Evolutionary conservation across 2,888 invertebrate genomes (phyloP), one percentile per base, ranked within the genome.

Genomic region (Epinotia demarniana): DNA sequence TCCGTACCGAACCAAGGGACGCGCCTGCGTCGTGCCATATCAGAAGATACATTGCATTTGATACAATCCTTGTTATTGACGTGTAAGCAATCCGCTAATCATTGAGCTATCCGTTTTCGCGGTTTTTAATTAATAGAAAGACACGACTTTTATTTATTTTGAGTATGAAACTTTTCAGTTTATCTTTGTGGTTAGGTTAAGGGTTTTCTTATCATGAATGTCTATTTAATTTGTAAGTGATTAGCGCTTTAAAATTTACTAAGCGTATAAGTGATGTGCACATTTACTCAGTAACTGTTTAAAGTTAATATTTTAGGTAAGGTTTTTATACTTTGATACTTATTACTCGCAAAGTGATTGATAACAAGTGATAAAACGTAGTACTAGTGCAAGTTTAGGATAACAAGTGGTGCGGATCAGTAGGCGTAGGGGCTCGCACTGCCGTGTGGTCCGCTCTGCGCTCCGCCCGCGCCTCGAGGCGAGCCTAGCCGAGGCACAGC

Each of bases 321-420:
- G 90, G 77, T 87, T 92, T 89, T 93, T 92, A 93, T 93, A 94
- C 93, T 93, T 94, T 93, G 93, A 93, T 93, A 94, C 92, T 91
- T 92, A 91, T 88, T 89, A 93, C 90, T 92, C 92, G 91, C 91
- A 90, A 92, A 89, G 92, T 93, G 93, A 93, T 93, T 91, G 93
- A 93, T 93, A 90, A 89, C 87, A 94, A 90, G 93, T 93, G 93
- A 94, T 93, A 93, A 86, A 88, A 84, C 81, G 79, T 86, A 85
- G 86, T 90, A 92, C 84, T 92, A 93, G 88, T 86, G 90, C 85
- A 91, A 92, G 91, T 90, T 86, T 91, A 90, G 87, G 81, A 83
- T 81, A 85, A 75, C 78, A 80, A 89, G 93, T 94, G 93, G 92
- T 94, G 94, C 94, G 93, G 93, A 93, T 90, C 81, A 84, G 82